These are phyloP conservation scores for Podargus strigoides DNA, from an alignment of 2,797 vertebrate species.

Conservation along the genomic window DNA sequence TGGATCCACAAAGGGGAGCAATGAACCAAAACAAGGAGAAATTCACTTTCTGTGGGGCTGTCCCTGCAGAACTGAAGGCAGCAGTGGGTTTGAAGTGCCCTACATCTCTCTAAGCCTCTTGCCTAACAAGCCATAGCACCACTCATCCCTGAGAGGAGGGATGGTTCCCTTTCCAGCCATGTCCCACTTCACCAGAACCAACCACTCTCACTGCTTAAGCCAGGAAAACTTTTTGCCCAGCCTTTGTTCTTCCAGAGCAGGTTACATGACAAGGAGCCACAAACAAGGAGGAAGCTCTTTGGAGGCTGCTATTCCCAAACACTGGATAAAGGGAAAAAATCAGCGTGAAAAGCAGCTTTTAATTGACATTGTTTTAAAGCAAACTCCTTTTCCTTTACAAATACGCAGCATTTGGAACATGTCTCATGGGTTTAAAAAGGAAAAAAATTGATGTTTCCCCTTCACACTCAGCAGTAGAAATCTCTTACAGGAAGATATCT, in stretches of 20 bases:
- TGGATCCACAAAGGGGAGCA: background rate
- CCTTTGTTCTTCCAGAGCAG: background rate
- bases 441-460: background rate
- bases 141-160: background rate
- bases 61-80: background rate
- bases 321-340: background rate
- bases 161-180: background rate
- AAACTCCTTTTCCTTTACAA: background rate
- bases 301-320: background rate
- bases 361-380: background rate
- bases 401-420: background rate
- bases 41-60: too few species aligned
- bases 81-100: background rate
- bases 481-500: background rate
- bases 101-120: background rate
- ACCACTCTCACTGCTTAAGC: background rate
- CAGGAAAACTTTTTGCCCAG: background rate
- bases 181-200: background rate
- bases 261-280: background rate
- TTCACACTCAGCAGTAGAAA: background rate
- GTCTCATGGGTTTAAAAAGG: background rate
- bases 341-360: background rate
- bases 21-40: rapidly evolving
- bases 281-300: background rate
- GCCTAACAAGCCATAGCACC: background rate